Evolutionary conservation across 2,113 vertebrate genomes (phyloP).

Genomic region (Eretmochelys imbricata): DNA sequence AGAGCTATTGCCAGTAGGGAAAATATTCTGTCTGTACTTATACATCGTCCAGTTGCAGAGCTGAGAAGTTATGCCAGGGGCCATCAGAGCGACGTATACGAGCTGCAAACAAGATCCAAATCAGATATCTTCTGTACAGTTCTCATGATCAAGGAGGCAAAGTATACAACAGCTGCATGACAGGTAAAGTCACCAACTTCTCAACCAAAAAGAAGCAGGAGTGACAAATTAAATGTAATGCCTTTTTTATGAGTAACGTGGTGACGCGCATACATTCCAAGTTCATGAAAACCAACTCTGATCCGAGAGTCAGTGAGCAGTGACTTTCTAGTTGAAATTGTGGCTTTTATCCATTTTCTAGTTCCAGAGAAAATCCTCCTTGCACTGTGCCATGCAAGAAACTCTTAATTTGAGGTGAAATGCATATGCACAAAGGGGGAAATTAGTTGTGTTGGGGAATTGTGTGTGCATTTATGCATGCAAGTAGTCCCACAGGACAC

Average conservation of each 20-base stretch:
- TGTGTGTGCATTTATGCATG: not conserved
- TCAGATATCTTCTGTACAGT: conserved; percentile 34
- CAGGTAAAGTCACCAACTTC: not conserved
- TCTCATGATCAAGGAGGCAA: not conserved
- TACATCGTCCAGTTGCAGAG: conserved; percentile 83
- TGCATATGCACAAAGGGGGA: not conserved
- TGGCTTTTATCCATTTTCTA: not conserved
- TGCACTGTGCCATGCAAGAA: not conserved
- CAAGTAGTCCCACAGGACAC: not conserved
- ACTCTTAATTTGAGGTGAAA: not conserved
- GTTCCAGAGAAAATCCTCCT: not conserved
- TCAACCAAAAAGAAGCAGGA: not conserved
- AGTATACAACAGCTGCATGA: not conserved
- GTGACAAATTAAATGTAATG: not conserved
- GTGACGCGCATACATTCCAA: not conserved
- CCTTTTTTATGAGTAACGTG: not conserved
- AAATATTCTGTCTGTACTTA: conserved; percentile 80
- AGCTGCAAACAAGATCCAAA: conserved; percentile 80
- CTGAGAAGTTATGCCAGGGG: conserved; percentile 83
- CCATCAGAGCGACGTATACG: conserved; percentile 76
- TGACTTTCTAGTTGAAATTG: not conserved
- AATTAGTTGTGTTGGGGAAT: not conserved
- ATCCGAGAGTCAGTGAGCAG: not conserved
- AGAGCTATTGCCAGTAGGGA: conserved; percentile 48
- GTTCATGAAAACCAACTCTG: not conserved